Evolutionary conservation across 2,888 invertebrate genomes (phyloP).

Genomic region (Mycalesis mineus): DNA sequence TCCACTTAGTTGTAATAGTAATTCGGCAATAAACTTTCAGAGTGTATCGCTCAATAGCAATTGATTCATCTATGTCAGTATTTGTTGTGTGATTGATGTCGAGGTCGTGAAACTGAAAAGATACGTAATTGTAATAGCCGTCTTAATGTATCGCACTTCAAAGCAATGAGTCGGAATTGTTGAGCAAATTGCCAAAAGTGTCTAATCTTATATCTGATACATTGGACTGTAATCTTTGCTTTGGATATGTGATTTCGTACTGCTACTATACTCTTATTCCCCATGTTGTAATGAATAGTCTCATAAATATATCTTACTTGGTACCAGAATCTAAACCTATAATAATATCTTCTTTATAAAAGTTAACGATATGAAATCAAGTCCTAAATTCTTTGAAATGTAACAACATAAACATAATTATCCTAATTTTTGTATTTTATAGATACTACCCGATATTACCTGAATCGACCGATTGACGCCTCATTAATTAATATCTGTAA

Average conservation of each 20-base stretch:
- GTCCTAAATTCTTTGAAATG: too few relatives aligned
- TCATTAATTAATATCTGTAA: too few relatives aligned
- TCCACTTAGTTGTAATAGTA: not conserved
- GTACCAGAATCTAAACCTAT: too few relatives aligned
- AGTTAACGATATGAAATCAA: too few relatives aligned
- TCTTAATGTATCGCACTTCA: slow-evolving; percentile 20
- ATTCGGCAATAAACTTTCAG: not conserved
- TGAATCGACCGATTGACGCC: too few relatives aligned
- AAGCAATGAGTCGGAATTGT: slow-evolving; percentile 15
- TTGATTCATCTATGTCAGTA: slow-evolving; percentile 1
- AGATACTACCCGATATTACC: too few relatives aligned
- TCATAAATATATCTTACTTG: too few relatives aligned
- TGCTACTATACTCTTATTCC: not conserved
- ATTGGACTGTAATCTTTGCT: not conserved
- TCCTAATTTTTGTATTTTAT: too few relatives aligned
- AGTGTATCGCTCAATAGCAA: not conserved
- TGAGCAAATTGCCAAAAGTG: slow-evolving; percentile 14
- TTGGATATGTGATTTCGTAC: not conserved
- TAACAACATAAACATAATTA: too few relatives aligned
- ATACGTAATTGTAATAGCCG: slow-evolving; percentile 30
- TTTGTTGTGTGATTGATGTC: slow-evolving; percentile 32
- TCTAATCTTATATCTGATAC: not conserved
- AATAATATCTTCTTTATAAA: too few relatives aligned
- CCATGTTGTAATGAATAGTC: too few relatives aligned
- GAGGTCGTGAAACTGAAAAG: slow-evolving; percentile 31